Base-by-base conservation (phyloP, 1,140 invertebrate species). In the Myzus persicae region DNA sequence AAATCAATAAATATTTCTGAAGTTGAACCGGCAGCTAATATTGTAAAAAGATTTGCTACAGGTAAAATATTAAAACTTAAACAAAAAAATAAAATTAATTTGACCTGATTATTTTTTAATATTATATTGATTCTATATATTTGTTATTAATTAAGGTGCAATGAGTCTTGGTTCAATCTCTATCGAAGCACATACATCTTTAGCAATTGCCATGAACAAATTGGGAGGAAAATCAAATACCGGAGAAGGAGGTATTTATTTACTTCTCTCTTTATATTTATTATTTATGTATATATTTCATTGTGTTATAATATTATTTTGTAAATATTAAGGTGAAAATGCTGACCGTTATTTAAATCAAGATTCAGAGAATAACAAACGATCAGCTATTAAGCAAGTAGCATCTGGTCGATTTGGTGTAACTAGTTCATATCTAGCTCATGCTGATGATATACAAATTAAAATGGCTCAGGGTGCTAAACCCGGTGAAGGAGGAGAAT, bases 391-490 rank as follows among this genome's bases (percentile, higher is more conserved):
- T 94, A 98, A 98, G 94, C 97, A 99, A 96, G 98, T 99, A 54
- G 99, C 99, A 14, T 99, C 98, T 67, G 99, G 99, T 38, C 96
- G 99, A 90, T 99, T 99, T 96, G 99, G 99, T 38, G 99, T 99
- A 0, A 99, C 99, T 0, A 98, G 98, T 76, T 98, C 98, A 1
- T 99, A 99, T 95, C 95, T 99, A 48, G 98, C 99, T 20, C 98
- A 99, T 96, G 98, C 99, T 31, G 98, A 99, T 95, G 98, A 99
- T 95, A 95, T 99, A 91, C 99, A 99, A 95, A 99, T 99, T 94
- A 99, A 99, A 96, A 99, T 99, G 98, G 99, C 99, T n/a, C 99
- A 99, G 95, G 99, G 99, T 31, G 99, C 98, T 40, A 99, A 99
- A 94, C 98, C 98, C 0, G 98, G 98, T 7, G 98, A 99, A 96